These are phyloP conservation scores for Suncus etruscus DNA, from an alignment of 2,113 vertebrate genomes.

Conservation along the genomic window DNA sequence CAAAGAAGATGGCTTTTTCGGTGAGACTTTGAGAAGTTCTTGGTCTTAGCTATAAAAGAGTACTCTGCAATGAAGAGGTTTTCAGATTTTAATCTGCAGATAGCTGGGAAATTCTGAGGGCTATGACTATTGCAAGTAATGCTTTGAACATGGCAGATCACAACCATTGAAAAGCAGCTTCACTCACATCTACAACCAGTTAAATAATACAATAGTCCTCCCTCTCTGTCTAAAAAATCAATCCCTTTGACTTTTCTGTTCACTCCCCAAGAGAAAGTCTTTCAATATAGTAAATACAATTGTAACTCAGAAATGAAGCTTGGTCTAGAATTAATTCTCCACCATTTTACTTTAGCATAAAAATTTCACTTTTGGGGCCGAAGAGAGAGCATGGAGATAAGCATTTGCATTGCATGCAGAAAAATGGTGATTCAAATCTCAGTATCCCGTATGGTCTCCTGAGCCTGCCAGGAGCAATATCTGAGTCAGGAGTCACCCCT, in stretches of 20 bases:
- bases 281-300: neutral
- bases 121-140: too few species aligned
- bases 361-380: neutral
- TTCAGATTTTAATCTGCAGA: neutral
- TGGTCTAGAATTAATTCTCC: neutral
- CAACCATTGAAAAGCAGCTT: neutral
- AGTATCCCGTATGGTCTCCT: too few species aligned
- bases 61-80: too few species aligned
- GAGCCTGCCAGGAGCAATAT: too few species aligned
- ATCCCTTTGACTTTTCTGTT: neutral
- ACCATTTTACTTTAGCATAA: slow-evolving; percentile 5
- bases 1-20: neutral
- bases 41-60: neutral
- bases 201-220: neutral
- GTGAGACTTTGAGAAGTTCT: neutral
- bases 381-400: too few species aligned
- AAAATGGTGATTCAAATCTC: too few species aligned
- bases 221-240: neutral
- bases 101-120: neutral
- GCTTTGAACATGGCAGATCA: neutral
- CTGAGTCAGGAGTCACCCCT: too few species aligned
- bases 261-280: neutral
- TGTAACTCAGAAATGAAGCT: neutral
- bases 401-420: too few species aligned
- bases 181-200: neutral